phyloP scores from a whole-genome alignment of 2,113 vertebrate species.

The Limnothrissa miodon region DNA sequence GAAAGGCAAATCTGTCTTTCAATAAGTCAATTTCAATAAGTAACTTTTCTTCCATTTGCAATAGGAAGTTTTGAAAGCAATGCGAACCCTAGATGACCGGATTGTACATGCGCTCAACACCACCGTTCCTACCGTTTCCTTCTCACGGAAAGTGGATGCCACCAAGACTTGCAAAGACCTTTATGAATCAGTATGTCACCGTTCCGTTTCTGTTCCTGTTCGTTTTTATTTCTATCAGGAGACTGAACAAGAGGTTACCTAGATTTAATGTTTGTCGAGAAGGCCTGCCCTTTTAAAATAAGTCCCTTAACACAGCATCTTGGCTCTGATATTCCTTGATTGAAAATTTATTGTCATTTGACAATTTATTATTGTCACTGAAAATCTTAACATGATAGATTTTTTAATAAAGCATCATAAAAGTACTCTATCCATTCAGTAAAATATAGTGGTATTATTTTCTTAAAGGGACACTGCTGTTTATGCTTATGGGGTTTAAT shows the following conservation, averaged over 20 bases:
- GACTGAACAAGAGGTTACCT: neutral
- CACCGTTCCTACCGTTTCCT: conserved; percentile 92
- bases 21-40: neutral
- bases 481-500: too few species aligned
- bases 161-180: conserved; percentile 92
- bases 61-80: conserved; percentile 88
- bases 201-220: neutral
- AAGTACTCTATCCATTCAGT: too few species aligned
- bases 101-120: conserved; percentile 95
- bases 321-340: neutral
- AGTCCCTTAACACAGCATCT: neutral
- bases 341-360: neutral
- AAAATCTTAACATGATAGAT: neutral
- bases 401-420: neutral
- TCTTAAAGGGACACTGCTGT: too few species aligned
- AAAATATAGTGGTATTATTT: too few species aligned
- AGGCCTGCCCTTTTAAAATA: neutral
- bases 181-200: conserved; percentile 87
- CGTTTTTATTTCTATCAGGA: neutral
- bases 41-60: neutral
- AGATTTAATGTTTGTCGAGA: neutral
- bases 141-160: conserved; percentile 89
- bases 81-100: conserved; percentile 94
- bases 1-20: too few species aligned
- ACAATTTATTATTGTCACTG: neutral